These are phyloP conservation scores for Gallinago solitaria DNA, from an alignment of 2,797 vertebrate genomes.

Conservation along the genomic window DNA sequence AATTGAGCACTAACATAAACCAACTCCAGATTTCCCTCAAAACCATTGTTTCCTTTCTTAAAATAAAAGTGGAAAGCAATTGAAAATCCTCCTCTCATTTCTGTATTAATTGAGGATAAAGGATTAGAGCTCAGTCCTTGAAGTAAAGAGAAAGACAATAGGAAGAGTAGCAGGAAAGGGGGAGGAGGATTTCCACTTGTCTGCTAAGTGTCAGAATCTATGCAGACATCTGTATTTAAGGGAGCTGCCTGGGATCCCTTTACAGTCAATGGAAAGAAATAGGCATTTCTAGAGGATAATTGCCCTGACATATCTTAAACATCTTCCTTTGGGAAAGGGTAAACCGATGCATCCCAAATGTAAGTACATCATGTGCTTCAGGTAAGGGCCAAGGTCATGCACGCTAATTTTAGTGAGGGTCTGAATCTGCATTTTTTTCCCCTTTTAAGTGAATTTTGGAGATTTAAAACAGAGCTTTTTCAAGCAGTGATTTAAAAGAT, in stretches of 20 bases:
- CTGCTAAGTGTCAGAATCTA: background rate
- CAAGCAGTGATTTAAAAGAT: background rate
- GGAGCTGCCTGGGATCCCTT: background rate
- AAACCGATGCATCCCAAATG: background rate
- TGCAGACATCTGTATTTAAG: background rate
- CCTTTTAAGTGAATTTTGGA: background rate
- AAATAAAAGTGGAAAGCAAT: constrained; percentile 5
- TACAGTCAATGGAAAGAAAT: background rate
- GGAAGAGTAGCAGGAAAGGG: background rate
- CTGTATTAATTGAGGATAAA: background rate
- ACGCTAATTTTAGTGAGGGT: background rate
- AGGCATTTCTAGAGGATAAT: background rate
- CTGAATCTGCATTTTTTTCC: background rate
- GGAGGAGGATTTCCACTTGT: background rate
- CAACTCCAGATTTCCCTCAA: background rate
- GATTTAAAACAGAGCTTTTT: background rate
- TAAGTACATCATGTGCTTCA: background rate
- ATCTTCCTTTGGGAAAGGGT: background rate
- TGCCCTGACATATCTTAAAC: background rate
- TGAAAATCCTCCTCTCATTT: background rate
- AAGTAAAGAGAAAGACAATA: background rate
- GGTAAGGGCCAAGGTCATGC: background rate
- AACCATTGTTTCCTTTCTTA: background rate
- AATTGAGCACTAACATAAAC: constrained; percentile 4
- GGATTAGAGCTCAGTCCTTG: background rate